Base-by-base conservation (phyloP, 2,888 invertebrate genomes). In the Drosophila cognata region DNA sequence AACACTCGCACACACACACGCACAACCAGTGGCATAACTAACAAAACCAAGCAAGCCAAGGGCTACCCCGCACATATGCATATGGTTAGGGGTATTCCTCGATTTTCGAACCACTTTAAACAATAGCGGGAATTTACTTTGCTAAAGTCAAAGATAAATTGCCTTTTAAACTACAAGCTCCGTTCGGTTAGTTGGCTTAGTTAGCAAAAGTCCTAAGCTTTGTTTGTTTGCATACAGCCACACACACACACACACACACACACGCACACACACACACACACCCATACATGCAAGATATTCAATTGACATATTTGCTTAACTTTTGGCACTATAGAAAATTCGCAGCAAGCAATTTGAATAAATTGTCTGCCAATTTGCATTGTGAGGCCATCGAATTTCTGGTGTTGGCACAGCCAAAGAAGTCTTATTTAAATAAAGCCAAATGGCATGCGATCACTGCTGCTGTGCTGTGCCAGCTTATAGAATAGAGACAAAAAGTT, bases 81-180 rank as follows among this genome's bases (percentile, higher is more conserved):
- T 51, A 41, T 28, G 51, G 43, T 7, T 28, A 21, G 43, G 31
- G 51, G 51, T 16, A 55, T 69, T 70, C 52, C 10, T 31, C 16
- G 33, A n/a, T 46, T 25, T n/a, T 43, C 61, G 69, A 82, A 77
- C 77, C 82, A 88, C 78, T 85, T 84, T 89, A 88, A 85, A 85
- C 85, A 85, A 85, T 88, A 83, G 85, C 82, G 74, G 71, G 77
- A 74, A 87, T 84, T 84, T 84, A 81, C 87, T 89, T 89, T 67
- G 74, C 61, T 51, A 82, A 89, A 85, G 89, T 89, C 90, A 85
- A 85, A 85, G 85, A 85, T 85, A 85, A 85, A 85, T 85, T 89
- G 85, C 88, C 85, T 85, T 85, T 85, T 85, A 85, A 85, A 88
- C 90, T 85, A 89, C 88, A 77, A 78, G 80, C 90, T 84, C 64